Conservation (phyloP, 2,888 invertebrate genomes). For the Amphipyra berbera region DNA sequence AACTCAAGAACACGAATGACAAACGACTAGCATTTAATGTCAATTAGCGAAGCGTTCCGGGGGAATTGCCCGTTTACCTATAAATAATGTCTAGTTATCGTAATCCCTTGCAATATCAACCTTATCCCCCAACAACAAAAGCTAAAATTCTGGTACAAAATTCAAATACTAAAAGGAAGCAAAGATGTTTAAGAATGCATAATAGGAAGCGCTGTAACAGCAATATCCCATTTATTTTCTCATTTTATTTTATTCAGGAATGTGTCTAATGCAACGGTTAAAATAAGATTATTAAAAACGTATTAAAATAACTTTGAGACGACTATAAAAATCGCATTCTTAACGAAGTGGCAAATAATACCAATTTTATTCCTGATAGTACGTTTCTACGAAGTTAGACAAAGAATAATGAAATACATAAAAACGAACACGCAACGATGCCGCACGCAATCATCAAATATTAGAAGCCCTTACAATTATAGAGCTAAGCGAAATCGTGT, state of each 20-base stretch:
- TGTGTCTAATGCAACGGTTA: constrained; percentile 22
- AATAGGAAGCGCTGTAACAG: constrained; percentile 45
- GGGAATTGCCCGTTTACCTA: constrained; percentile 68
- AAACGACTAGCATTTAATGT: constrained; percentile 81
- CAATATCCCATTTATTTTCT: constrained; percentile 44
- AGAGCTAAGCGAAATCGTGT: constrained; percentile 74
- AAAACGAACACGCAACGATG: constrained; percentile 68
- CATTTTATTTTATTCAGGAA: constrained; percentile 38
- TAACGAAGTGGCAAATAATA: constrained; percentile 13
- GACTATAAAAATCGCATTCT: constrained; percentile 13
- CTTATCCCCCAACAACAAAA: constrained; percentile 51
- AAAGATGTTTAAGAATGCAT: constrained; percentile 43
- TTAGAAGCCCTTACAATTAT: constrained; percentile 71
- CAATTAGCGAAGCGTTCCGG: constrained; percentile 80
- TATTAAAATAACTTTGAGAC: constrained; percentile 8
- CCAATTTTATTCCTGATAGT: constrained; percentile 32
- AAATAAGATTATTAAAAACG: constrained; percentile 17
- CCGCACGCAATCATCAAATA: constrained; percentile 71
- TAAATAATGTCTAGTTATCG: constrained; percentile 68
- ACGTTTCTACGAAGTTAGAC: constrained; percentile 44
- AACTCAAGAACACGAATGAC: constrained; percentile 77
- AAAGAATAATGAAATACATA: constrained; percentile 60
- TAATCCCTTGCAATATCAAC: constrained; percentile 54
- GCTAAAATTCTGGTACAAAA: constrained; percentile 11
- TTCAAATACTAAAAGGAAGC: constrained; percentile 21